Conservation (phyloP, 2,888 invertebrate genomes). For the Mimas tiliae region DNA sequence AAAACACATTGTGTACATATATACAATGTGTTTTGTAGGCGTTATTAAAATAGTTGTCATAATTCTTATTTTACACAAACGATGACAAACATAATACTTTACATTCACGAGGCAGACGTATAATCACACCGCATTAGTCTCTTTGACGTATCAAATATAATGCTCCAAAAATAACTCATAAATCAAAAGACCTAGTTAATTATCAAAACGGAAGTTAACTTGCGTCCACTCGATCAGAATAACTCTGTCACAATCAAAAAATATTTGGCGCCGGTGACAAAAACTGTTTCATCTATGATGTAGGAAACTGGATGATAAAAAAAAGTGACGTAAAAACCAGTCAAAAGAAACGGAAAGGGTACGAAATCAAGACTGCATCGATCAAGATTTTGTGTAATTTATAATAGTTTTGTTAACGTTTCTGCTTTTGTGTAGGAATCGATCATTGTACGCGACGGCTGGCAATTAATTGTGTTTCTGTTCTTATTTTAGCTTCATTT, state of each 20-base stretch:
- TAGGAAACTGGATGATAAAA: constrained; percentile 57
- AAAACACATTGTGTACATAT: no score
- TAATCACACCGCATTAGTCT: constrained; percentile 14
- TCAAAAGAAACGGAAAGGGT: constrained; percentile 27
- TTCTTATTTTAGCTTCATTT: background rate
- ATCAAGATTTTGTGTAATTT: constrained; percentile 21
- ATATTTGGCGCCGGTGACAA: constrained; percentile 61
- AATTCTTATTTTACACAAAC: background rate
- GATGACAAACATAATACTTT: background rate
- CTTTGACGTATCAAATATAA: constrained; percentile 10
- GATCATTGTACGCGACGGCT: background rate
- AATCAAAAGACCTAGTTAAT: constrained; percentile 43
- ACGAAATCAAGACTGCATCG: constrained; percentile 22
- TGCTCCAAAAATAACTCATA: constrained; percentile 11
- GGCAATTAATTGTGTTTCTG: background rate
- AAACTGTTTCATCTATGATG: constrained; percentile 73
- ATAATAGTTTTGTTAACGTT: constrained; percentile 19
- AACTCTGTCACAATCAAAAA: constrained; percentile 42
- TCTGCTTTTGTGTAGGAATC: constrained; percentile 2
- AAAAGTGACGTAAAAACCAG: constrained; percentile 12
- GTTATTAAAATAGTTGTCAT: background rate
- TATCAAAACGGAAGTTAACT: constrained; percentile 57
- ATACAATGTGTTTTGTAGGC: background rate
- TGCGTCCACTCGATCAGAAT: constrained; percentile 56
- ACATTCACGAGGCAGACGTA: background rate